phyloP scores from a whole-genome alignment of 2,888 invertebrate species.

The Auanema sp. region DNA sequence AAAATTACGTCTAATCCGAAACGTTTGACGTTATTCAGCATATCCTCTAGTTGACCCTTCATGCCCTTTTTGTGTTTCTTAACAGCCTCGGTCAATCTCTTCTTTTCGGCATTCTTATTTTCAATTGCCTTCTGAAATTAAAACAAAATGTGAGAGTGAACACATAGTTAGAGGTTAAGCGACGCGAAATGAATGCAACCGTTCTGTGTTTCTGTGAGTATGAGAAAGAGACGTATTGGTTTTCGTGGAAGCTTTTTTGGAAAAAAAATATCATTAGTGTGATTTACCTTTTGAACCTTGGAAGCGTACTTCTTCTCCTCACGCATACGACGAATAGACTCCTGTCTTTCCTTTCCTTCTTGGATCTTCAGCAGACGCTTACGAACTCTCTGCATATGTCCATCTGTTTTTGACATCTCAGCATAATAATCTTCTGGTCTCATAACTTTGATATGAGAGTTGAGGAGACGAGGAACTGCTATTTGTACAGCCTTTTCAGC shows the following conservation, averaged over 20 bases:
- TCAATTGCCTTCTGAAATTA: conserved; percentile 66
- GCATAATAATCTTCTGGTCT: conserved; percentile 96
- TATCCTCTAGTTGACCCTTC: conserved; percentile 61
- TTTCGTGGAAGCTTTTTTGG: background rate
- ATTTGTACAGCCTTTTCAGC: conserved; percentile 79
- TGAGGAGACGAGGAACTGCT: conserved; percentile 78
- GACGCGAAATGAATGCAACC: background rate
- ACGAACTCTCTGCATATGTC: conserved; percentile 89
- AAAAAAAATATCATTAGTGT: background rate
- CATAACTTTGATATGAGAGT: conserved; percentile 66
- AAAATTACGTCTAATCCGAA: conserved; percentile 31
- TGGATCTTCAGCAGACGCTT: conserved; percentile 68
- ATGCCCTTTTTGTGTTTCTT: conserved; percentile 77
- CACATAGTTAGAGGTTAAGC: background rate
- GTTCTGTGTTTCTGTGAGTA: background rate
- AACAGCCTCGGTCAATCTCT: conserved; percentile 85
- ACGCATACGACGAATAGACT: conserved; percentile 85
- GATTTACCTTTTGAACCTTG: conserved; percentile 68
- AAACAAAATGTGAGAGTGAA: background rate
- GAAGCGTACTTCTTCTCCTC: conserved; percentile 90
- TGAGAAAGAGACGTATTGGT: no score
- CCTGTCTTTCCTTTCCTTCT: conserved; percentile 81
- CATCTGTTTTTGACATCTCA: conserved; percentile 96
- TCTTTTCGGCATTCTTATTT: conserved; percentile 85
- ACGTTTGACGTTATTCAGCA: conserved; percentile 58